Base-by-base conservation (phyloP, 2,113 vertebrate genomes). In the Empidonax traillii region DNA sequence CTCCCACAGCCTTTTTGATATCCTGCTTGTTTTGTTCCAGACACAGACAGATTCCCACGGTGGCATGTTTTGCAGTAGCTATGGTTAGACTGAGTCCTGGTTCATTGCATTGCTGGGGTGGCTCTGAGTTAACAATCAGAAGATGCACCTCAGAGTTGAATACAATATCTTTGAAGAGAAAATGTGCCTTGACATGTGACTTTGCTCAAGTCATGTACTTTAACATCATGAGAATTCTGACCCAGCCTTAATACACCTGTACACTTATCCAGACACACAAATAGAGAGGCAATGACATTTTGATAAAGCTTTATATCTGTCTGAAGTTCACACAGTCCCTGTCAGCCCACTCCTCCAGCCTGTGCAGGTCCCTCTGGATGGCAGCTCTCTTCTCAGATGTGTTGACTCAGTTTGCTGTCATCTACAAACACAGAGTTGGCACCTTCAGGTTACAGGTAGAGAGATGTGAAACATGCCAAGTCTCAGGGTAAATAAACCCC, bases 321-420 rank as follows among this genome's bases (percentile, higher is more conserved):
- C 35, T 81, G 53, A 53, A 63, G 72, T 80, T 76, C 47, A 80
- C 17, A 8, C 9, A 12, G 13, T 8, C 87, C 10, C n/a, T 63
- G 43, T 39, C 0, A 0, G 27, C 20, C 35, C 25, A 35, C 13
- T 65, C 35, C 28, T 77, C 20, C 65, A 77, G 33, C 4, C 9
- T 55, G 30, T 21, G 39, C 43, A 76, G 9, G 22, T 68, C 12
- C 3, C 49, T 41, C 69, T 81, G 69, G 17, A 58, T 47, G 11
- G 27, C 43, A 33, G 5, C 28, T 53, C 14, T 62, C 41, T 69
- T 61, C 68, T 82, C 37, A 47, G 24, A 11, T 8, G 23, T 10
- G 27, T 33, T 52, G 27, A 52, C 20, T 55, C 12, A n/a, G 5
- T 84, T 72, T 76, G 58, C 13, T 39, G 23, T 35, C 37, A 35